Base-by-base conservation (phyloP, 1,140 invertebrate species). In the Cotesia chilonis region DNA sequence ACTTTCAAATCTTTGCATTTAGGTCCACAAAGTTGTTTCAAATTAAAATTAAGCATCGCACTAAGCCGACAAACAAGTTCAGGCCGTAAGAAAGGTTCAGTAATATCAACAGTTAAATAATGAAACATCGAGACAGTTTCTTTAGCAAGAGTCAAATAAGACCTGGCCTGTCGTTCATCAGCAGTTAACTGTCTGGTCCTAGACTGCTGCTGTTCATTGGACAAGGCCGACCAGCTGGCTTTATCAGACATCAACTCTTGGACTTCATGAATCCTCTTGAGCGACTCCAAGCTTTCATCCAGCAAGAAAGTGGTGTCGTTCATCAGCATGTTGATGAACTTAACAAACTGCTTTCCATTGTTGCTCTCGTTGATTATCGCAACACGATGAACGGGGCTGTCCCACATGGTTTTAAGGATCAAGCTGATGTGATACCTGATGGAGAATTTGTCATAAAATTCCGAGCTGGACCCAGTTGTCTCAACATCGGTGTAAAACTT, bases 381-480 rank as follows among this genome's bases (percentile, higher is more conserved):
- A 78, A 92, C 86, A 55, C 90, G 87, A 76, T 92, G 91, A 2
- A 90, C 80, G n/a, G 88, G 85, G 78, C 91, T 91, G 36, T 93
- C 91, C 93, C 93, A 94, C 91, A 94, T 92, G 12, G 92, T 91
- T 84, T 98, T 98, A 61, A 99, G 90, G 79, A 99, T 97, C 79
- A 98, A 92, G 85, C 96, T 98, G 81, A 99, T 98, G 81, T 98
- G 96, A 88, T 98, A 98, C 74, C 96, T 91, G 81, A 99, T 99
- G 9, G 96, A 96, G 84, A 99, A 99, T 88, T 99, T 99, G 87
- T 99, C 98, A 82, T 99, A 99, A 87, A 99, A 99, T 85, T 99
- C 98, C 54, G 94, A 97, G 83, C 94, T 96, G 65, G 98, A 95
- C 20, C 98, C 98, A 9, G 97, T 99, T 2, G 96, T 96, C 88